Conservation (phyloP, 2,888 invertebrate genomes). For the Acronicta psi region DNA sequence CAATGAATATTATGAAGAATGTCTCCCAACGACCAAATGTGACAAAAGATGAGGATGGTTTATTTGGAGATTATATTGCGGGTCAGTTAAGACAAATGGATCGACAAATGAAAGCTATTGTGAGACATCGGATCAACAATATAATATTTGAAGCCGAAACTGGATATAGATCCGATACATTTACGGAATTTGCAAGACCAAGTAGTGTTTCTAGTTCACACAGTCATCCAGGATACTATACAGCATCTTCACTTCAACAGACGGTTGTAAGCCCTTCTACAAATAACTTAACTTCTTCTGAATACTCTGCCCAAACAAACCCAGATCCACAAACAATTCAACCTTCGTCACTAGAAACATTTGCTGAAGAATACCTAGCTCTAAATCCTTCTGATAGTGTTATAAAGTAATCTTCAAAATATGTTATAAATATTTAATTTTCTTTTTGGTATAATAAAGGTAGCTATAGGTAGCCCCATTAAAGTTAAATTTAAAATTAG, state of each 20-base stretch:
- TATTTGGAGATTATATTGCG: constrained; percentile 48
- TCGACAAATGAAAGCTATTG: constrained; percentile 32
- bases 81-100: constrained; percentile 41
- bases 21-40: constrained; percentile 44
- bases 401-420: constrained; percentile 17
- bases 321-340: no score
- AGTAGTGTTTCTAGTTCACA: constrained; percentile 32
- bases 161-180: constrained; percentile 34
- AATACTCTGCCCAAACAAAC: no score
- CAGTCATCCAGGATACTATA: constrained; percentile 39
- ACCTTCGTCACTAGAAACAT: no score
- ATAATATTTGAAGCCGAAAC: constrained; percentile 50
- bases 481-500: constrained; percentile 21
- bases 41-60: constrained; percentile 43
- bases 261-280: constrained; percentile 19
- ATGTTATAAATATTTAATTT: constrained; percentile 18
- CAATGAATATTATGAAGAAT: constrained; percentile 41
- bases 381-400: constrained; percentile 27
- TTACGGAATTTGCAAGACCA: constrained; percentile 19
- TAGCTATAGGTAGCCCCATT: constrained; percentile 10
- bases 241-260: constrained; percentile 21
- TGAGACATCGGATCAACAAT: constrained; percentile 47
- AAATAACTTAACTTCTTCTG: no score
- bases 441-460: constrained; percentile 3
- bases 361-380: constrained; percentile 20